Conservation (phyloP, 2,113 vertebrate genomes). For the Alosa alosa region DNA sequence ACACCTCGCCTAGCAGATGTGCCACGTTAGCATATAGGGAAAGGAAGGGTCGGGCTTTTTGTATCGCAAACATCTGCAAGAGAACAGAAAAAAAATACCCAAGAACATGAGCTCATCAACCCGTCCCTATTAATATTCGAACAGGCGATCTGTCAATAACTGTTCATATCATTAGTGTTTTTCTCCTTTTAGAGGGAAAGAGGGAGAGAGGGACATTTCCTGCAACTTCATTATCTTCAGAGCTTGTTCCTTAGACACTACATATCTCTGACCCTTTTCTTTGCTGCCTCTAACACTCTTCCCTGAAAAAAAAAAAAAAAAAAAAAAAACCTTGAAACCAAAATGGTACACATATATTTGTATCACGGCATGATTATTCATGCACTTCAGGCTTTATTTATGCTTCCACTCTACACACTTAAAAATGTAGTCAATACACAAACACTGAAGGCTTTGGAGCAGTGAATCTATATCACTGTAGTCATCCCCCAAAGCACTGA, state of each 20-base stretch:
- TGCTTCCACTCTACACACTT: neutral
- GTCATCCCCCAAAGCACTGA: constrained; percentile 19
- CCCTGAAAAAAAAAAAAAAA: too few relatives aligned
- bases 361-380: neutral
- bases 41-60: too few relatives aligned
- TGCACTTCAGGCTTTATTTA: neutral
- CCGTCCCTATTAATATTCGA: constrained; percentile 29
- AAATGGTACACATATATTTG: neutral
- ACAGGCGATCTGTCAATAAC: constrained; percentile 37
- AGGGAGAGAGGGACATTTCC: neutral
- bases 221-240: neutral
- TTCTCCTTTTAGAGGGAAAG: neutral
- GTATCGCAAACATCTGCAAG: too few relatives aligned
- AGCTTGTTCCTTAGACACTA: neutral
- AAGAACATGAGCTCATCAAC: constrained; percentile 8
- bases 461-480: constrained; percentile 27
- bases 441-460: constrained; percentile 20
- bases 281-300: neutral
- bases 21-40: neutral
- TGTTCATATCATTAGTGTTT: constrained; percentile 30
- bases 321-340: too few relatives aligned
- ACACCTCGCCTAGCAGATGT: too few relatives aligned
- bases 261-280: neutral
- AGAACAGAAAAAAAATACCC: neutral
- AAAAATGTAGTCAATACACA: constrained; percentile 5